Evolutionary conservation across 2,113 vertebrate species (phyloP).

Genomic region (Colius striatus): DNA sequence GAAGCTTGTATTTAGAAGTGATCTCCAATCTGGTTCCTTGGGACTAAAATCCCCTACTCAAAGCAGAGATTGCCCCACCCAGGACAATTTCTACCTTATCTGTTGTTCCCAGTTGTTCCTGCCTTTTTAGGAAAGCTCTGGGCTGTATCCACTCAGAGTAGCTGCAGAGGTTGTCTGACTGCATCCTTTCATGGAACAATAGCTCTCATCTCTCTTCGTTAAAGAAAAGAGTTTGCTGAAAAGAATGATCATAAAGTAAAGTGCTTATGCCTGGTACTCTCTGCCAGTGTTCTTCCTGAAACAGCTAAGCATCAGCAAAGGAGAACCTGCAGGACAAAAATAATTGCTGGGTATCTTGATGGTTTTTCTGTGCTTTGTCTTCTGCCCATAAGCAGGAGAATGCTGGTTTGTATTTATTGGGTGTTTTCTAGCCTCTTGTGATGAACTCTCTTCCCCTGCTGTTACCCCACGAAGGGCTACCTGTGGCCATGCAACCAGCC

Average conservation of each 20-base stretch:
- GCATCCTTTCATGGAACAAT: not conserved
- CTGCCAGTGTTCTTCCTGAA: not conserved
- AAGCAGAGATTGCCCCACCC: not conserved
- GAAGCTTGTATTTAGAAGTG: not conserved
- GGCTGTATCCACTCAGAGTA: not conserved
- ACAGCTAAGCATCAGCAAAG: not conserved
- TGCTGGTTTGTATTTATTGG: not conserved
- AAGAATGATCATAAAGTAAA: not conserved
- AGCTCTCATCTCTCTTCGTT: not conserved
- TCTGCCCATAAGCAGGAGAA: not conserved
- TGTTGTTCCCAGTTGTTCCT: not conserved
- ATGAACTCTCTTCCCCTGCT: accelerated
- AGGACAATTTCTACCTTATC: not conserved
- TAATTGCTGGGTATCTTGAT: accelerated
- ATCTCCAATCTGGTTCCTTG: not conserved
- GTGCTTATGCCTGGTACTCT: not conserved
- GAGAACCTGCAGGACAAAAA: not conserved
- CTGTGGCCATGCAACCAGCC: accelerated
- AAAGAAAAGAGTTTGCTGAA: not conserved
- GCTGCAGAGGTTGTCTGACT: not conserved
- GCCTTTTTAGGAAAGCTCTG: not conserved
- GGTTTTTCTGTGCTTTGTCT: not conserved
- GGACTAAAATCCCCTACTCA: not conserved
- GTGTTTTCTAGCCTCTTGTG: not conserved
- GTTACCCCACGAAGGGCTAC: not conserved